Base-by-base conservation (phyloP, 1,140 invertebrate genomes). In the Steinernema khuongi region DNA sequence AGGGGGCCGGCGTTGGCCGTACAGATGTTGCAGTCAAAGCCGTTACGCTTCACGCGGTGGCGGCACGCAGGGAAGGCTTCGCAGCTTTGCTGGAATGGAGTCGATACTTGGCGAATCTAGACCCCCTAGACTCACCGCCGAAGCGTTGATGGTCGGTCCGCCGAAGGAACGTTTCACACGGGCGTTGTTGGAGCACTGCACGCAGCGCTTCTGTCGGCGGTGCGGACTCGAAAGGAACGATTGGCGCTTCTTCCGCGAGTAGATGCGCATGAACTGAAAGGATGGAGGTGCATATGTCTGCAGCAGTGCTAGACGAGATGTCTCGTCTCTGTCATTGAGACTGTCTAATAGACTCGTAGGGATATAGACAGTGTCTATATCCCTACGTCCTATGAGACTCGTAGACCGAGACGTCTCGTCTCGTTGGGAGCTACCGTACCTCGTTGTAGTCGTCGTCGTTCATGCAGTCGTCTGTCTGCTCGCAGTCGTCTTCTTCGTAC, bases 111-210 rank as follows among this genome's bases (percentile, higher is more conserved):
- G 26, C 28, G 19, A 79, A 77, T 71, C 50, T 26, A 19, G 43
- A 33, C 14, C 17, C 70, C n/a, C n/a, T 44, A 73, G 44, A 22
- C 26, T 32, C 67, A 80, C 78, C 30, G 77, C 79, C 1, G 79
- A 80, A 31, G 80, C 79, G 44, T 80, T 80, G 36, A 80, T 78
- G 32, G 78, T 77, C 31, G 79, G 79, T n/a, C 50, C 70, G 1
- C 79, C 79, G 69, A 80, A 80, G 32, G 70, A 44, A 33, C 79
- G 74, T 69, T 80, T 80, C 19, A 72, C 71, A 50, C 79, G 68
- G 30, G 67, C 72, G 28, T 36, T 60, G 19, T 69, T 70, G 43
- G 72, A 60, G 31, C 79, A 80, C 18, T 36, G 17, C 1, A 36
- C 31, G 71, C 79, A 80, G 68, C 74, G 74, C 43, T 71, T 73